These are phyloP conservation scores for Germaria angustata DNA, from an alignment of 2,888 invertebrate species.

Conservation along the genomic window DNA sequence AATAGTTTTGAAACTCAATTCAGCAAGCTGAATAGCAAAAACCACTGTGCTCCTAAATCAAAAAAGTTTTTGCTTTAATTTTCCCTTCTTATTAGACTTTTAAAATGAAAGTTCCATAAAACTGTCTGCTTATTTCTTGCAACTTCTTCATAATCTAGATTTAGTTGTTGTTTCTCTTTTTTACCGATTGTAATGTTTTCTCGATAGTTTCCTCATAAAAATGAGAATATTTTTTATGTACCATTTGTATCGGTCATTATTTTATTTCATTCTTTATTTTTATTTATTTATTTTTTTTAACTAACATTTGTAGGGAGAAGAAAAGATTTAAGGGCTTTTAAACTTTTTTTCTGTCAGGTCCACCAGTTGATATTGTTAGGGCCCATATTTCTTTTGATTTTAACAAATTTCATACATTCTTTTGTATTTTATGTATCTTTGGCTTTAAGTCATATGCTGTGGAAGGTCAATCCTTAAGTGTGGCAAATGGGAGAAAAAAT, in stretches of 20 bases:
- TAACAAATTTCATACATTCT: not conserved
- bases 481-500: not conserved
- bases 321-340: constrained; percentile 11
- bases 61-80: no score
- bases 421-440: not conserved
- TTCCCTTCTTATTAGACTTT: not conserved
- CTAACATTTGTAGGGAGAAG: not conserved
- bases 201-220: constrained; percentile 18
- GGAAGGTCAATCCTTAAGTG: not conserved
- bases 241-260: not conserved
- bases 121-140: constrained; percentile 1
- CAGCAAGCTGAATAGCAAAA: not conserved
- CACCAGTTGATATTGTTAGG: constrained; percentile 14
- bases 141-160: not conserved
- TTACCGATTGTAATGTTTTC: not conserved
- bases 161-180: not conserved
- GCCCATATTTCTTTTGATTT: not conserved
- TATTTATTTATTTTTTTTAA: not conserved
- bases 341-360: not conserved
- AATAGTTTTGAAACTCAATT: no score
- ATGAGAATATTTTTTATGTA: constrained; percentile 3
- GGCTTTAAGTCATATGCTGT: not conserved
- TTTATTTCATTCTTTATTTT: not conserved
- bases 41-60: no score
- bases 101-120: constrained; percentile 12